phyloP scores from a whole-genome alignment of 1,140 invertebrate species.

The Drosophila ogumai region DNA sequence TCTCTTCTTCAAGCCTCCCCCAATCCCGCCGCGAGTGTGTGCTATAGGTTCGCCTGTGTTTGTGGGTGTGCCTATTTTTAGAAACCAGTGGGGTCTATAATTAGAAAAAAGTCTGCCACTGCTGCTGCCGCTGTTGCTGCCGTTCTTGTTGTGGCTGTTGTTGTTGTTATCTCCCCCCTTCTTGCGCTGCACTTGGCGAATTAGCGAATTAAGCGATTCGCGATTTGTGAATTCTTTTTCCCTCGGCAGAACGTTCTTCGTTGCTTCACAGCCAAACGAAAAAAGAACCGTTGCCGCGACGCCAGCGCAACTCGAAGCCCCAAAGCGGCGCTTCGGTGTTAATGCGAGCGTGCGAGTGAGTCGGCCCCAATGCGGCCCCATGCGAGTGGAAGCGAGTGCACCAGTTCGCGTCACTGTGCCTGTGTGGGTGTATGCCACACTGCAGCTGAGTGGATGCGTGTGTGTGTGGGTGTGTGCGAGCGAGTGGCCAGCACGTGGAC shows the following conservation, averaged over 20 bases:
- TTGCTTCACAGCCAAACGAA: conserved; percentile 80
- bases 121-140: not conserved
- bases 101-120: conserved; percentile 53
- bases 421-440: conserved; percentile 1
- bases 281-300: conserved; percentile 72
- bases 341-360: conserved; percentile 13
- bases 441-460: conserved; percentile 15
- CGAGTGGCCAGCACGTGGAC: conserved; percentile 41
- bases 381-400: conserved; percentile 13
- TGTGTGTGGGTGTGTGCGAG: not conserved
- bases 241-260: conserved; percentile 58
- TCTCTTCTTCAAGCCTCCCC: conserved; percentile 5
- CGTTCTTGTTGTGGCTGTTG: not conserved
- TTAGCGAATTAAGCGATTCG: conserved; percentile 9
- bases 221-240: conserved; percentile 22
- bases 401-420: not conserved
- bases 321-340: conserved; percentile 11
- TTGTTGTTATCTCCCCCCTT: conserved; percentile 10
- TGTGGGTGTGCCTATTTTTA: conserved; percentile 69
- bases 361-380: not conserved
- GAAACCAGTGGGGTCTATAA: conserved; percentile 59
- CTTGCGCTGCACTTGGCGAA: conserved; percentile 6
- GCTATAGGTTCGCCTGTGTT: conserved; percentile 62
- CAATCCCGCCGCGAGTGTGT: conserved; percentile 2
- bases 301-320: conserved; percentile 67